Conservation (phyloP, 1,140 invertebrate genomes). For the Heliothis subflexa region DNA sequence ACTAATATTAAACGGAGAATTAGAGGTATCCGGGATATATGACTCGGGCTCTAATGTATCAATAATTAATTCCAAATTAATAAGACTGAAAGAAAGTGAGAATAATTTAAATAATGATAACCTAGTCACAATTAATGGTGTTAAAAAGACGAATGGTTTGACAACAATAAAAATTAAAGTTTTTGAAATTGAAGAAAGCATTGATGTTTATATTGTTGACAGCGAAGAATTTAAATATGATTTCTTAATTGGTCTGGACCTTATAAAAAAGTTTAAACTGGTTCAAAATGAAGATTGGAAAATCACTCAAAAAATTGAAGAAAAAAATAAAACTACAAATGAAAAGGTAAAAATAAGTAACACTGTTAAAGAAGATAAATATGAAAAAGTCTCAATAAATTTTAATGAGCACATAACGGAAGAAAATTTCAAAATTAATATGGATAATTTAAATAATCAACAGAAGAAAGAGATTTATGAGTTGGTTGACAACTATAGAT, state of each 20-base stretch:
- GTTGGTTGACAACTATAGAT: slow-evolving; percentile 26
- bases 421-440: not conserved
- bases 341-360: no score
- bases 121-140: slow-evolving; percentile 8
- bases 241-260: no score
- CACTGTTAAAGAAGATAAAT: no score
- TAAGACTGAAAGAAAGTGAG: not conserved
- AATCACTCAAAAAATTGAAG: no score
- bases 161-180: not conserved
- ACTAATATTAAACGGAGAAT: slow-evolving; percentile 24
- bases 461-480: slow-evolving; percentile 36
- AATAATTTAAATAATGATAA: not conserved
- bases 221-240: no score
- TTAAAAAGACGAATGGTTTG: slow-evolving; percentile 12
- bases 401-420: not conserved
- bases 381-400: no score
- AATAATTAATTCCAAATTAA: slow-evolving; percentile 44
- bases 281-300: no score
- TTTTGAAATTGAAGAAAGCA: not conserved
- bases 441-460: slow-evolving; percentile 17
- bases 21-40: slow-evolving; percentile 18
- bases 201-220: not conserved
- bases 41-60: slow-evolving; percentile 44
- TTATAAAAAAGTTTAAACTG: no score
- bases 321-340: no score